Evolutionary conservation across 2,113 vertebrate species (phyloP), one percentile per base, ranked within the genome.

Genomic region (Proterorhinus semilunaris): DNA sequence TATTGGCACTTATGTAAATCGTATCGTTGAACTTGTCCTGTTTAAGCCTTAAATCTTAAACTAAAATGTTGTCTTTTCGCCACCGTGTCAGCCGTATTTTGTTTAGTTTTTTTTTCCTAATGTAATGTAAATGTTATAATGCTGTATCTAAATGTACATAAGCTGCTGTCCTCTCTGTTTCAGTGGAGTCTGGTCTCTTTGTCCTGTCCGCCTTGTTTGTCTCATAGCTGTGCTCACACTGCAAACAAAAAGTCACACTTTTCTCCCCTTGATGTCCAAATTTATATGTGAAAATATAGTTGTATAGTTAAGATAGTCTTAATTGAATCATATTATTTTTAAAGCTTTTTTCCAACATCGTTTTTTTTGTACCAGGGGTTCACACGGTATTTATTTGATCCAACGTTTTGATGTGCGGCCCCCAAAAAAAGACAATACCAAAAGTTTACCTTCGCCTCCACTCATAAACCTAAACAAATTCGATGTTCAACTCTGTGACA

Each of bases 41-140:
- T 92, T 88, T 65, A 91, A 88, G 92, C 92, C 91, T 93, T 93
- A 92, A 93, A 78, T 92, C 91, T 88, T 90, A 82, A 88, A 88
- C 87, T 75, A 72, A 81, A 69, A 74, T 72, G 77, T 74, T 71
- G 81, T 83, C 69, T 77, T 66, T 77, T 53, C 58, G 75, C 82
- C 65, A 69, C 70, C 78, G 85, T 88, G 81, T 87, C 73, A 80
- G 75, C 70, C 75, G 69, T 89, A 85, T 36, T 88, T 21, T 76
- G 63, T 57, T n/a, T 16, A 62, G 21, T 74, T 72, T 16, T 71
- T 84, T 78, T 88, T 87, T 89, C 89, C 71, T 81, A 87, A 73
- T 83, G 57, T 87, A 46, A 61, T 71, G 64, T 75, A 71, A 76
- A 81, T 66, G 71, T 12, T 66, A 68, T 21, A 75, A 68, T 68